Base-by-base conservation (phyloP, 2,888 invertebrate species). In the Trachelus stipa region DNA sequence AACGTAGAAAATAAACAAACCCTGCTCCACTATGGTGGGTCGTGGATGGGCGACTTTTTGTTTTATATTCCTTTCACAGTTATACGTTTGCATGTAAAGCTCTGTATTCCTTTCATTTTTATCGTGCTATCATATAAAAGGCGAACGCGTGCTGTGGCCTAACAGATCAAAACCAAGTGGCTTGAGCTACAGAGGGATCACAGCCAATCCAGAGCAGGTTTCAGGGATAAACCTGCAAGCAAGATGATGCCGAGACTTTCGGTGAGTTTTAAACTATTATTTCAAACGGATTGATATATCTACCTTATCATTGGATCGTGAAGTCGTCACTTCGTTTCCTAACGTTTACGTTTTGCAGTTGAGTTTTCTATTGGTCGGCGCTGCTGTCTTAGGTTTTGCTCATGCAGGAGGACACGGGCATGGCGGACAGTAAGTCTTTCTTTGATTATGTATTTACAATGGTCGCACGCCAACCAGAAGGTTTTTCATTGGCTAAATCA, bases 91-190 rank as follows among this genome's bases (percentile, higher is more conserved):
- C 75, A 77, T 74, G 75, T 56, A 69, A 68, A 77, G 69, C 69
- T 69, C 33, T 68, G 71, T 69, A 71, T 85, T 83, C 85, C 86
- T 86, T 86, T 87, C 86, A 86, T 87, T 84, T 83, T 85, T 85
- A 86, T 83, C 81, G 82, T 73, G 77, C 81, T 84, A 73, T 86
- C 74, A 83, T 87, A 88, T 88, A 88, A 86, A 88, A 86, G 88
- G 84, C 76, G 84, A 81, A 77, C 79, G 76, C 82, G 78, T 80
- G 73, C 81, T 78, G 77, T 75, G 76, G 71, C 73, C 76, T 84
- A 82, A 82, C 86, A 86, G 86, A 88, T 85, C 85, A 83, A 84
- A 86, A 82, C 81, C 79, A 81, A 80, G 80, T 82, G 79, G 80
- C 81, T 81, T 79, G 79, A 79, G 83, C 81, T 79, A 73, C 74